Base-by-base conservation (phyloP, 2,113 vertebrate genomes). In the Chiloscyllium plagiosum region DNA sequence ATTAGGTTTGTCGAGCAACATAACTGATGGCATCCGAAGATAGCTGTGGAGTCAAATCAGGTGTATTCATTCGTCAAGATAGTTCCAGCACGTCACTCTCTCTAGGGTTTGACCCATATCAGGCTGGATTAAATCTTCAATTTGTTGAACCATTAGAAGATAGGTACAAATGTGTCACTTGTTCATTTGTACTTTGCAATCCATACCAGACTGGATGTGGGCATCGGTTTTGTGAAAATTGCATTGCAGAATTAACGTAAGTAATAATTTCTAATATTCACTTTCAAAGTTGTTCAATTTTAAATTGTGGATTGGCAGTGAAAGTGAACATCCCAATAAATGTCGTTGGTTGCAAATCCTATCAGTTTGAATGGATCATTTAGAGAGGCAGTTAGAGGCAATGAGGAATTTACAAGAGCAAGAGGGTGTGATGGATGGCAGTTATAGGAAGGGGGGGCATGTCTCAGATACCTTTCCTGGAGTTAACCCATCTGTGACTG, bases 151-250 rank as follows among this genome's bases (percentile, higher is more conserved):
- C 87, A 3, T 96, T 98, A 72, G 98, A 98, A 96, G 98, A 98
- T 0, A 97, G 98, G 4, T 98, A 98, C 96, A 97, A 97, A 89
- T 99, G 98, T 1, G 97, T 98, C 95, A 97, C 97, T 96, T 99
- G 98, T 95, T 97, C 96, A 95, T 97, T 97, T 0, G 98, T 98
- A 83, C 98, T 99, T 69, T 97, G 96, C 96, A 98, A 98, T 96
- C 98, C 98, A 2, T 98, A 99, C 97, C 98, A 99, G 97, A 98
- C 98, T 0, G 98, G 98, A 96, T 99, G 98, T 0, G 98, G 98
- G 17, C 98, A 99, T 97, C 98, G 98, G 17, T 98, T 99, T 97
- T 99, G 98, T 96, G 97, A 98, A 96, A 97, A 97, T 69, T 99
- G 98, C 96, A 97, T 98, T 33, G 96, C 97, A 26, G 96, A 96